These are phyloP conservation scores for Apotomis capreana DNA, from an alignment of 2,888 invertebrate species.

Conservation along the genomic window DNA sequence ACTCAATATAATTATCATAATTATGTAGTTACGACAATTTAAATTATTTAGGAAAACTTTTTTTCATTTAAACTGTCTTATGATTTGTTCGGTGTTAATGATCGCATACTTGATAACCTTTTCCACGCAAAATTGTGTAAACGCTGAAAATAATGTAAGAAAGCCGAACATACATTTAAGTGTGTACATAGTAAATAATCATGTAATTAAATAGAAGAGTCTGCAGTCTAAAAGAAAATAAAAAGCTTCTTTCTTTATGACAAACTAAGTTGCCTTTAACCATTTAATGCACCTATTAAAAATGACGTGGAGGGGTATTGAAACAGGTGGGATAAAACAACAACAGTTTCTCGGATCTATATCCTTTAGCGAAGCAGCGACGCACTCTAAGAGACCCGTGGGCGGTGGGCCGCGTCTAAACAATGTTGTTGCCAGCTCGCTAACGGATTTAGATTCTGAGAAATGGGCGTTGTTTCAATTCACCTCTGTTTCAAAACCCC, in stretches of 20 bases:
- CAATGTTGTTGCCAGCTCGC: too few relatives aligned
- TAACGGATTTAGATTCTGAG: too few relatives aligned
- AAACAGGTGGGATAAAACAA: too few relatives aligned
- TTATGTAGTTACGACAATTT: not conserved
- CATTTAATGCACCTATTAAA: slow-evolving; percentile 4
- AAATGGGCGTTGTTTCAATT: too few relatives aligned
- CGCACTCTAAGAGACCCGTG: too few relatives aligned
- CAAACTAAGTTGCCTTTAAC: not conserved
- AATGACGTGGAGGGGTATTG: too few relatives aligned
- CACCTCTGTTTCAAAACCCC: too few relatives aligned
- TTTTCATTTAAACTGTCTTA: not conserved
- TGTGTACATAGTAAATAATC: slow-evolving; percentile 10
- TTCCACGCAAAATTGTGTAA: slow-evolving; percentile 11
- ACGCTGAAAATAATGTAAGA: not conserved
- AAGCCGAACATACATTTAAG: not conserved
- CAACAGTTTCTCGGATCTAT: too few relatives aligned
- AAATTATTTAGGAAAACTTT: too few relatives aligned
- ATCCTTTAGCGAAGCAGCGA: too few relatives aligned
- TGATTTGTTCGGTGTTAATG: not conserved
- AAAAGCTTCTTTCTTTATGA: not conserved
- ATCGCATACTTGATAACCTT: not conserved
- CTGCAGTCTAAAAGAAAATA: not conserved
- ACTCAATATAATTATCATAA: too few relatives aligned
- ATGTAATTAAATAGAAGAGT: not conserved
- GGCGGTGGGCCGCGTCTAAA: too few relatives aligned